Evolutionary conservation across 2,113 vertebrate genomes (phyloP).

Genomic region (Orycteropus afer): DNA sequence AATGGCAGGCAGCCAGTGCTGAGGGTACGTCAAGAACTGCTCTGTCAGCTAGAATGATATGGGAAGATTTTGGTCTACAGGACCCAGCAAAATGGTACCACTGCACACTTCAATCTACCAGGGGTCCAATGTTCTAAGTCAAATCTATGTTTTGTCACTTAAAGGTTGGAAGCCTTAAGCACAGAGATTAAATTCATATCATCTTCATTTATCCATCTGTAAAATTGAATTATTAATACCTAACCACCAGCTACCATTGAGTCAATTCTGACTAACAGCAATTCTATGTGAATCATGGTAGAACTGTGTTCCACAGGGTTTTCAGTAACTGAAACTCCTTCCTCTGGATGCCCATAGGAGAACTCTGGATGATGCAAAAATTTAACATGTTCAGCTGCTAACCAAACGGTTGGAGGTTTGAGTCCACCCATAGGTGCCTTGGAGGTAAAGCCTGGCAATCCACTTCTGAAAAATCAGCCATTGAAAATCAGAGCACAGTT

Average conservation of each 20-base stretch:
- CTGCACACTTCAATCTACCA: background rate
- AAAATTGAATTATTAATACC: background rate
- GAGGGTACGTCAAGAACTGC: background rate
- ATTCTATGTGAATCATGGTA: background rate
- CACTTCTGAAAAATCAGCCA: background rate
- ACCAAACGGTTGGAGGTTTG: background rate
- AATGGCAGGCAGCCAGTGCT: background rate
- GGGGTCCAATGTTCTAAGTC: background rate
- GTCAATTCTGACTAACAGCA: background rate
- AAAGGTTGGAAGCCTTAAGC: background rate
- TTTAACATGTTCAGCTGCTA: background rate
- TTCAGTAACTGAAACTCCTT: background rate
- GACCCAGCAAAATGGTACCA: background rate
- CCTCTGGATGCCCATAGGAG: background rate
- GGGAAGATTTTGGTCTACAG: background rate
- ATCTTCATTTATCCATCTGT: conserved; percentile 4
- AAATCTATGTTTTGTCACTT: background rate
- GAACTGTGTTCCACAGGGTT: background rate
- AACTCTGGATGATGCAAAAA: background rate
- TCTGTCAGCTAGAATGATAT: background rate
- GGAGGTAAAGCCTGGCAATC: background rate
- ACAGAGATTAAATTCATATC: background rate
- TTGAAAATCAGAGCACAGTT: background rate
- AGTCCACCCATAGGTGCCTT: background rate
- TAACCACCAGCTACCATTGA: background rate